Evolutionary conservation across 2,888 invertebrate genomes (phyloP), one percentile per base, ranked within the genome.

Genomic region (Coelogynopora nodosa): DNA sequence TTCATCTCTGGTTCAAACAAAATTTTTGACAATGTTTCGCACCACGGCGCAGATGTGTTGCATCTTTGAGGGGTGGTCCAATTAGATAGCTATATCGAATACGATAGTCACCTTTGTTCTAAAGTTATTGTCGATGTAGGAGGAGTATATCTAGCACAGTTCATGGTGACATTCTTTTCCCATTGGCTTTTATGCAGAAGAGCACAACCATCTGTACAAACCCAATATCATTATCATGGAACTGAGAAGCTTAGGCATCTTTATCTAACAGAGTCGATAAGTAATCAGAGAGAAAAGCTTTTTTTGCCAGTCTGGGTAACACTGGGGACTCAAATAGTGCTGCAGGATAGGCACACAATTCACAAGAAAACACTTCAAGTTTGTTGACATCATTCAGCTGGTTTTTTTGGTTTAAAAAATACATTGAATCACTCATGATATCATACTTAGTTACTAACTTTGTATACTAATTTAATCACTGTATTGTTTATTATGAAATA

Each of bases 321-420:
- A 87, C 88, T 13, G 67, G 27, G 31, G 88, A 31, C 29, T 89
- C 89, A 88, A 89, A 89, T 23, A 89, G 74, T 23, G 89, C 87
- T 31, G 88, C 74, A 10, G 88, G 89, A 74, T 82, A 31, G 49
- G 85, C 88, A 86, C 88, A 88, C 28, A 89, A 88, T 85, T 89
- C 89, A 86, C 88, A 88, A 13, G 67, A 67, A 67, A 89, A 89
- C 0, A 88, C 26, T 13, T 13, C 74, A 74, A 74, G 74, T 74
- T 74, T 74, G 74, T 26, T 74, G 74, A 74, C 23, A 74, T 74
- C 74, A 13, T 74, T 26, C 74, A n/a, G 74, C 5, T 74, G 74
- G 5, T n/a, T n/a, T n/a, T n/a, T n/a, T n/a, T n/a, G n/a, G n/a
- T n/a, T n/a, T n/a, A n/a, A n/a, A n/a, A n/a, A n/a, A n/a, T n/a